A percentile compares a stretch with the other conserved stretches of the same genome.
phyloP scores from a whole-genome alignment of 1,140 invertebrate genomes.

The Tetraneura akinire region DNA sequence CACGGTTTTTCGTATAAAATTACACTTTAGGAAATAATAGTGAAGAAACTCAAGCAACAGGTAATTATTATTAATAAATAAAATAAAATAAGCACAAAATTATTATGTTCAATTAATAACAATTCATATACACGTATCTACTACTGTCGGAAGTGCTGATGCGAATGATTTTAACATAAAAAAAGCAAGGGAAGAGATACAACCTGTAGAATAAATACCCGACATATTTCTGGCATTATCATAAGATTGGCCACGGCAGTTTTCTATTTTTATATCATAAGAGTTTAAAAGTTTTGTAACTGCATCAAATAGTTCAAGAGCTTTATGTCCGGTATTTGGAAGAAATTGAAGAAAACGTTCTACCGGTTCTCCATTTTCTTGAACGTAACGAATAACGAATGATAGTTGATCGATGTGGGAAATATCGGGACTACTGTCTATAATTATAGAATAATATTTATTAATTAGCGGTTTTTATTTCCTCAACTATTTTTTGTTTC shows the following conservation, averaged over 20 bases:
- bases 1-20: no score
- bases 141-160: no score
- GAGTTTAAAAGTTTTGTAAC: constrained; percentile 17
- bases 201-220: no score
- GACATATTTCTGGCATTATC: constrained; percentile 56
- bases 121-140: no score
- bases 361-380: constrained; percentile 32
- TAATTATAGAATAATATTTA: constrained; percentile 58
- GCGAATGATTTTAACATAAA: no score
- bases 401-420: constrained; percentile 47
- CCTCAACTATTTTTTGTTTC: constrained; percentile 52
- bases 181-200: no score
- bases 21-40: no score
- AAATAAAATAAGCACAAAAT: no score
- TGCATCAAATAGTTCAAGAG: constrained; percentile 1
- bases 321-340: constrained; percentile 40
- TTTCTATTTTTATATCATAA: constrained; percentile 40
- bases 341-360: constrained; percentile 48
- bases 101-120: no score
- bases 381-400: constrained; percentile 49
- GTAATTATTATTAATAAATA: no score
- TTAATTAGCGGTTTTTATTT: constrained; percentile 57
- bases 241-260: constrained; percentile 56
- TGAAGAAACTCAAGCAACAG: no score
- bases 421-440: constrained; percentile 50